Base-by-base conservation (phyloP, 1,140 invertebrate genomes). In the Teleopsis dalmanni region DNA sequence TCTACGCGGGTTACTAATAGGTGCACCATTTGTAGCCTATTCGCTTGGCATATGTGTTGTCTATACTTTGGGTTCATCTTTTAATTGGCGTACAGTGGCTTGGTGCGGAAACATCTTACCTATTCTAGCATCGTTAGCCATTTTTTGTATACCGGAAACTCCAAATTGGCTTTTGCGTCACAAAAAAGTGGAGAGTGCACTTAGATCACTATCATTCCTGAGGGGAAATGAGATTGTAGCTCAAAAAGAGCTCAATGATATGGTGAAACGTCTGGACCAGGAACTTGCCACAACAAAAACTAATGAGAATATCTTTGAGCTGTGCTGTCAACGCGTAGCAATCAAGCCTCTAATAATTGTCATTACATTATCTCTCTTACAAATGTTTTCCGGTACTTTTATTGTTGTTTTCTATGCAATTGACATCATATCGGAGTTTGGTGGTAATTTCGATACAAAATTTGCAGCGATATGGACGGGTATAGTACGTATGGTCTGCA, bases 321-420 rank as follows among this genome's bases (percentile, higher is more conserved):
- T 74, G 3, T 65, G 79, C 36, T 57, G 62, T 2, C 65, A 74
- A 51, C 72, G 78, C 1, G 74, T 77, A n/a, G 79, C 84, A 0
- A 55, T 82, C 1, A 86, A 85, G 56, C 84, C 84, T 0, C 68
- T 87, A 21, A 59, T 83, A 8, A 81, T 87, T 18, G 81, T 86
- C 48, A 81, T 82, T 50, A 62, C 80, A 0, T 86, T 87, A 65
- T 84, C 81, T 55, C 59, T 83, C 44, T 71, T 85, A 33, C 83
- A 86, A 61, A 80, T 84, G 52, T 65, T 83, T 2, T 82, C 82
- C 4, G 85, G 85, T 44, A 84, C 82, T 2, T 87, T 83, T 52
- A 72, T 86, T 2, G 75, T 85, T 26, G 80, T 87, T 38, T 86
- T 85, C 63, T 86, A 86, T 52, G 84, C 82, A 2, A 81, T 85